Conservation (phyloP, 64 coral and sea anemone genomes). For the Porites australiensis region DNA sequence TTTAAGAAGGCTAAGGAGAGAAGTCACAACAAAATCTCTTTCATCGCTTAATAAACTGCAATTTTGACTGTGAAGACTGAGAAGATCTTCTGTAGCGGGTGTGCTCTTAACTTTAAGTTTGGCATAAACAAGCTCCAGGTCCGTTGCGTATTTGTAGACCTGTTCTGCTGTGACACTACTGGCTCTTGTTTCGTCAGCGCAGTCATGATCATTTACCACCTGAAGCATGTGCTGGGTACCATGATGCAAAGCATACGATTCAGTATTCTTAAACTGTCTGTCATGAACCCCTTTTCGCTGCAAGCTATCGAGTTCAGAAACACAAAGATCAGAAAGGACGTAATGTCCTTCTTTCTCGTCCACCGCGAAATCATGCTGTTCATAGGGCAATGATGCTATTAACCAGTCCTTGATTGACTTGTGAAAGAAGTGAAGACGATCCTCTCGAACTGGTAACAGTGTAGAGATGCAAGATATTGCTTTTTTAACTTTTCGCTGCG, state of each 20-base stretch:
- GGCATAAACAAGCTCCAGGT: background rate
- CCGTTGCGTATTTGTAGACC: background rate
- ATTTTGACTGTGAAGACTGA: background rate
- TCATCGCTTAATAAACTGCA: background rate
- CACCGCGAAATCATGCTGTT: conserved; percentile 22
- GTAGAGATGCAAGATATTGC: background rate
- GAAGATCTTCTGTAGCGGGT: background rate
- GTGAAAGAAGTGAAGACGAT: conserved; percentile 32
- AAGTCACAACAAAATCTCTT: background rate
- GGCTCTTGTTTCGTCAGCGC: background rate
- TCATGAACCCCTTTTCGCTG: background rate
- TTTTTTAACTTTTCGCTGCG: background rate
- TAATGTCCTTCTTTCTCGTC: conserved; percentile 32
- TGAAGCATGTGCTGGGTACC: conserved; percentile 5
- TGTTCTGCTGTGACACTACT: background rate
- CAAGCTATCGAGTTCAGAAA: background rate
- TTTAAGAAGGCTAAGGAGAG: background rate
- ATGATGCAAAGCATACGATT: conserved; percentile 18
- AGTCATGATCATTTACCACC: background rate
- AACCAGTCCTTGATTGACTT: conserved; percentile 63
- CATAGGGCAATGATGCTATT: background rate
- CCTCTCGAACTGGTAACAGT: conserved; percentile 17
- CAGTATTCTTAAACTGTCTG: background rate
- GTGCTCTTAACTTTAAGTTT: background rate
- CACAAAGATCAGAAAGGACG: conserved; percentile 24